Evolutionary conservation across 2,797 vertebrate species (phyloP).

Genomic region (Argentina silus): DNA sequence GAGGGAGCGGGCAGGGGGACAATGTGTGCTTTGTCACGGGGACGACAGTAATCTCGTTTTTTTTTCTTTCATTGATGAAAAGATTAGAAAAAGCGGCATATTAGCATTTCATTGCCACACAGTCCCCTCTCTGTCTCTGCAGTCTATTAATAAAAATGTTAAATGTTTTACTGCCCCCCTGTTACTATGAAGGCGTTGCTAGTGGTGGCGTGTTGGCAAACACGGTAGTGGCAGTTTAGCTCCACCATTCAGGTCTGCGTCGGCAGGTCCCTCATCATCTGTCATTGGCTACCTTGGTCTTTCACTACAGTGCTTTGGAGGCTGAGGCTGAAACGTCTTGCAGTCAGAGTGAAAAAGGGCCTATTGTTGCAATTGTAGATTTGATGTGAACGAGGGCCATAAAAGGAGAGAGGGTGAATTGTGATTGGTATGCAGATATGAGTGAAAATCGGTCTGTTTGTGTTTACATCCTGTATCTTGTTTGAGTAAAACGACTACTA

Average conservation of each 20-base stretch:
- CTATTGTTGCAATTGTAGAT: conserved; percentile 1
- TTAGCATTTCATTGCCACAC: conserved; percentile 22
- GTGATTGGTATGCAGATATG: no score
- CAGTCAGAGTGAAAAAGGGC: neutral
- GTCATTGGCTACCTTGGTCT: neutral
- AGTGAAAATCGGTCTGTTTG: no score
- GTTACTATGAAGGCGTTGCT: neutral
- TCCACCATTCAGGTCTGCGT: neutral
- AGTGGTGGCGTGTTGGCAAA: neutral
- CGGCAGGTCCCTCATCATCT: neutral
- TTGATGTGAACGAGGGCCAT: neutral
- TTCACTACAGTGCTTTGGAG: neutral
- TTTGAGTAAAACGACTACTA: no score
- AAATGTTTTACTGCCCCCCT: conserved; percentile 5
- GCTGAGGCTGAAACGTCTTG: neutral
- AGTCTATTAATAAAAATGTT: conserved; percentile 29
- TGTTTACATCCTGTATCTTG: no score
- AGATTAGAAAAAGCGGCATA: conserved; percentile 25
- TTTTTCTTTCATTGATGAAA: conserved; percentile 19
- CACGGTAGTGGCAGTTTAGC: neutral
- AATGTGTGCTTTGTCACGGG: conserved; percentile 44
- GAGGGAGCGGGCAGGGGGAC: conserved; percentile 34
- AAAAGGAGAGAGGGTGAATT: neutral
- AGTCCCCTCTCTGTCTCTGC: conserved; percentile 18
- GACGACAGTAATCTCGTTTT: conserved; percentile 24